Conservation (phyloP, 2,113 vertebrate genomes). For the Entomyzon cyanotis region DNA sequence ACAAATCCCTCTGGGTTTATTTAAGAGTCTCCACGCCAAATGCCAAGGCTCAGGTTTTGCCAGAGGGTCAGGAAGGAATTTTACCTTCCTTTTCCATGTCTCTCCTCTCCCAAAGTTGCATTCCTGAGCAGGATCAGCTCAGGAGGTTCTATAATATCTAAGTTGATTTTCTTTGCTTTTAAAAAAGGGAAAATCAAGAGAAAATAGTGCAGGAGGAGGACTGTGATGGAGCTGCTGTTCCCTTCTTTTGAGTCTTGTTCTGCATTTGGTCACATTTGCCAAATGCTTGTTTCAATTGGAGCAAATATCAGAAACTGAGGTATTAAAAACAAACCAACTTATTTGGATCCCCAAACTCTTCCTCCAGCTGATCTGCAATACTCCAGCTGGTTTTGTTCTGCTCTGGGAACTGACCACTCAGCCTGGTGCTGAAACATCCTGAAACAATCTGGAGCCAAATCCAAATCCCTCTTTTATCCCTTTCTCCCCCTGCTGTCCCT, state of each 20-base stretch:
- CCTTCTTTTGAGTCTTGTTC: not conserved
- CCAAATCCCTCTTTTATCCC: not conserved
- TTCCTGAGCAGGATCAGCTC: not conserved
- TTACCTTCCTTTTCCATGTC: not conserved
- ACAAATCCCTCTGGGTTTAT: not conserved
- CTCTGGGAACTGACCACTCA: not conserved
- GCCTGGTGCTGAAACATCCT: not conserved
- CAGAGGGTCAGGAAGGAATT: not conserved
- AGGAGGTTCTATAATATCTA: not conserved
- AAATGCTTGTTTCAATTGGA: not conserved
- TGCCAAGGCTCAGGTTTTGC: not conserved
- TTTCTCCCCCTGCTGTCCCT: fast-evolving
- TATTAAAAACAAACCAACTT: not conserved
- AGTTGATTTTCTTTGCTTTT: not conserved
- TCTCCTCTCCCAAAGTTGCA: not conserved
- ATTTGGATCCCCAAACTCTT: not conserved
- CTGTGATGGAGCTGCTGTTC: not conserved
- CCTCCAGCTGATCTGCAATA: not conserved
- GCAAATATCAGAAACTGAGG: not conserved
- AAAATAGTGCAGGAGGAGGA: not conserved
- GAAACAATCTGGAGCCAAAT: not conserved
- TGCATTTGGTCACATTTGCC: not conserved
- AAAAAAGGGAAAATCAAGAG: not conserved
- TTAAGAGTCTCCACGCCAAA: not conserved
- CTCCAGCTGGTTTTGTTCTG: not conserved